Conservation (phyloP, 2,797 vertebrate genomes). For the Halcyon smyrnensis region DNA sequence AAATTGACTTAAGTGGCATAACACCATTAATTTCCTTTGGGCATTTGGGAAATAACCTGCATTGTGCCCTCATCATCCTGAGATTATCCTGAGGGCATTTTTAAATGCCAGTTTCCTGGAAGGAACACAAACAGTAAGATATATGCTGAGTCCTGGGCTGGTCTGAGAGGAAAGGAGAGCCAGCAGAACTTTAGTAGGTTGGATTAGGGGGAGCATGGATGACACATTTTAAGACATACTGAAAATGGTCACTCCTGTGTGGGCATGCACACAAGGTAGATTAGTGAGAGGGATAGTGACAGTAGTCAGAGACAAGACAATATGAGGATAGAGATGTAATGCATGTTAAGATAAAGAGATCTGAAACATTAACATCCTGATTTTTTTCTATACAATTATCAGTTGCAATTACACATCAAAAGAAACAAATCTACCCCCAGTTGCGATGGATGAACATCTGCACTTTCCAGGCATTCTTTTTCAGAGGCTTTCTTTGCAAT, state of each 20-base stretch:
- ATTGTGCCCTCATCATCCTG: not conserved
- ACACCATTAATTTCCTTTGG: not conserved
- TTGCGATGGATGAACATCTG: slow-evolving; percentile 66
- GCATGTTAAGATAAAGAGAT: not conserved
- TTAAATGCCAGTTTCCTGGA: not conserved
- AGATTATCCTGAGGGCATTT: not conserved
- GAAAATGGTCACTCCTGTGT: not conserved
- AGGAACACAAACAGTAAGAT: not conserved
- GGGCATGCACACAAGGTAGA: not conserved
- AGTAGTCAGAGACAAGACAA: not conserved
- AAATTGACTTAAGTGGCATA: not conserved
- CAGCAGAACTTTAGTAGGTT: not conserved
- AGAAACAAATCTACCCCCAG: slow-evolving; percentile 72
- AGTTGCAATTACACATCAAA: slow-evolving; percentile 72
- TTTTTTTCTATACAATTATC: slow-evolving; percentile 58
- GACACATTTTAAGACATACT: not conserved
- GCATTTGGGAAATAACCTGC: not conserved
- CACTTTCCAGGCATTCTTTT: slow-evolving; percentile 61
- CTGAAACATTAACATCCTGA: slow-evolving; percentile 15
- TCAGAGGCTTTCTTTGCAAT: slow-evolving; percentile 56
- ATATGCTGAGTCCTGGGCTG: not conserved
- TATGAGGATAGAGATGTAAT: not conserved
- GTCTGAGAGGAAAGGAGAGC: not conserved
- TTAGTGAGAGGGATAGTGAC: not conserved
- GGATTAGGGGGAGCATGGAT: not conserved